phyloP scores from a whole-genome alignment of 2,888 invertebrate genomes.

The Calliopum simillimum region DNA sequence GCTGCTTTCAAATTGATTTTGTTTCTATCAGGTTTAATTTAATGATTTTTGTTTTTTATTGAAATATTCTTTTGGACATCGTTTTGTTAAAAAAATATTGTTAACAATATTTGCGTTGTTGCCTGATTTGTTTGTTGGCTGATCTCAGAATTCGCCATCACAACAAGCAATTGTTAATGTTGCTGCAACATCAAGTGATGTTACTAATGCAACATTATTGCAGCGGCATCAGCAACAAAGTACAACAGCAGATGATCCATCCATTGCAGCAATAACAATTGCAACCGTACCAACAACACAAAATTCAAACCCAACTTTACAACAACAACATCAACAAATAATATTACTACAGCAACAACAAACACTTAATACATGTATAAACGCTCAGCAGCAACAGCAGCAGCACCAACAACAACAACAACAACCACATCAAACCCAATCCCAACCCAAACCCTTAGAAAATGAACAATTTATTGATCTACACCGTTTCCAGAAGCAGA shows the following conservation, averaged over 20 bases:
- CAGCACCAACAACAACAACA: slow-evolving; percentile 32
- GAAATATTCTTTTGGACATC: neutral
- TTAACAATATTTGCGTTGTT: neutral
- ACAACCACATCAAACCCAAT: slow-evolving; percentile 21
- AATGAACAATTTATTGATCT: slow-evolving; percentile 39
- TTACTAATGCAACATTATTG: neutral
- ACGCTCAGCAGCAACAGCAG: slow-evolving; percentile 11
- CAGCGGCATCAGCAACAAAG: slow-evolving; percentile 5
- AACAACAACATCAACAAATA: slow-evolving; percentile 18
- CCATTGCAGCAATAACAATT: neutral
- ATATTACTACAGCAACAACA: neutral
- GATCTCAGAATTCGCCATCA: slow-evolving; percentile 4
- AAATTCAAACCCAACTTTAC: slow-evolving; percentile 3
- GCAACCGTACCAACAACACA: neutral
- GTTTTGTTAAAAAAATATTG: too few relatives aligned
- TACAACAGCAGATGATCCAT: neutral
- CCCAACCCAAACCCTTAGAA: neutral
- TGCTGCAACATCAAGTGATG: slow-evolving; percentile 10
- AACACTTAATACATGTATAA: neutral
- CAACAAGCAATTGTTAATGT: neutral
- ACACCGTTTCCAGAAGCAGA: slow-evolving; percentile 54
- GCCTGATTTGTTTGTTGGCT: neutral
- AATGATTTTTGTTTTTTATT: neutral
- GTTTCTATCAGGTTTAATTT: neutral
- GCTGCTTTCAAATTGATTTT: neutral